Base-by-base conservation (phyloP, 2,113 vertebrate genomes). In the Aythya baeri region DNA sequence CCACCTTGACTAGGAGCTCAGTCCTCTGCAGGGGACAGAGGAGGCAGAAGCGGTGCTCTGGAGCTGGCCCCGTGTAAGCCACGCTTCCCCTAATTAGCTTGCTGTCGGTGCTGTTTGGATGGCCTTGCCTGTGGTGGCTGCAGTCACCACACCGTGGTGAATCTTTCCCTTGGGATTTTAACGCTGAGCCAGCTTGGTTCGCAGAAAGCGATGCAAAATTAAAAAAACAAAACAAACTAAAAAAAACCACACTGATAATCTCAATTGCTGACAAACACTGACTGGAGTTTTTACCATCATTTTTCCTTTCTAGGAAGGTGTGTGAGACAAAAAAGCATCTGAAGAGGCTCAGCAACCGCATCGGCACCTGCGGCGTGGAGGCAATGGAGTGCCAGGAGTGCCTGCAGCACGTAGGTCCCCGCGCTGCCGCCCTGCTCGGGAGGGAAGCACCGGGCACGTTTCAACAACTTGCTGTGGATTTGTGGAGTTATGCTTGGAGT, bases 271-370 rank as follows among this genome's bases (percentile, higher is more conserved):
- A 44, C 2, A 1, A 27, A 12, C 9, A 0, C 0, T 27, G 31
- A 58, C 5, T 1, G 41, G 36, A 21, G 27, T 12, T 25, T 34
- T 15, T 43, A 32, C 13, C 1, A 0, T 17, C 0, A 0, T 59
- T 63, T 63, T 86, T 12, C 16, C 58, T 34, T 13, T 72, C 9
- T 76, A 99, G 99, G 91, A 84, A 95, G 44, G 94, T 98, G 4
- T 95, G 97, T 20, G 98, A 99, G 68, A 98, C 99, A 54, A 98
- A 98, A 94, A 97, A 97, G 54, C 97, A 98, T 17, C 88, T 99
- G 88, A 98, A 98, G 84, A 98, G 98, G 84, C 96, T 99, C 43
- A 94, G 91, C 93, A 97, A 96, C 77, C 98, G 96, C 65, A 98
- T 99, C 90, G 90, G 95, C 0, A 83, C 97, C 75, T 98, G 98